Evolutionary conservation across 2,888 invertebrate species (phyloP), one percentile per base, ranked within the genome.

Genomic region (Drosophila pullipes): DNA sequence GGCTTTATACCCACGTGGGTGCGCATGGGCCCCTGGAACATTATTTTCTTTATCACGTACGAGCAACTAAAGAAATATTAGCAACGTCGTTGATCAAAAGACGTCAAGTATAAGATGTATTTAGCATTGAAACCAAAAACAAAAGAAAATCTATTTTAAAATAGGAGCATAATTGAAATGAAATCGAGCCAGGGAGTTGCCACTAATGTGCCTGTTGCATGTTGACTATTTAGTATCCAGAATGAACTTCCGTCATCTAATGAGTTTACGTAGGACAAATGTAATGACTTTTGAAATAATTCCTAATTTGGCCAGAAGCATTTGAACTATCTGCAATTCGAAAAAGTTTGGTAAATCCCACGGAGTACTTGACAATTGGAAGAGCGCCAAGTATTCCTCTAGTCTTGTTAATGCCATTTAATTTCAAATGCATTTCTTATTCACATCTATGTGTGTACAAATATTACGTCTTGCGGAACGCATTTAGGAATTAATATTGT

Each of bases 1-100:
- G 99, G 98, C 33, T 98, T 99, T 94, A 95, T 98, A 81, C 99
- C 99, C n/a, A 98, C 98, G 31, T 97, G 97, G 96, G 95, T 99
- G 82, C 95, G 98, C 82, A 97, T 99, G 96, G 98, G 98, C 0
- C 98, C 99, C 7, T 99, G 98, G 98, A 98, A 98, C 94, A 96
- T 99, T 80, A 98, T 98, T 92, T 98, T 98, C 94, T 98, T 98
- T 94, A 95, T 98, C 91, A 97, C 97, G 11, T 98, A 98, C 93
- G 98, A 98, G 93, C 98, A 98, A 93, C 95, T 98, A 76, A 98
- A 98, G 93, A 95, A 95, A 85, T 88, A 96, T 69, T 96, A 96
- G 61, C 49, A 72, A 25, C 44, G 50, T 31, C 61, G 52, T 53
- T 16, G 37, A 47, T 22, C 58, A 33, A 66, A 39, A 62, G 66